These are phyloP conservation scores for Hyles lineata DNA, from an alignment of 2,888 invertebrate genomes.

Conservation along the genomic window DNA sequence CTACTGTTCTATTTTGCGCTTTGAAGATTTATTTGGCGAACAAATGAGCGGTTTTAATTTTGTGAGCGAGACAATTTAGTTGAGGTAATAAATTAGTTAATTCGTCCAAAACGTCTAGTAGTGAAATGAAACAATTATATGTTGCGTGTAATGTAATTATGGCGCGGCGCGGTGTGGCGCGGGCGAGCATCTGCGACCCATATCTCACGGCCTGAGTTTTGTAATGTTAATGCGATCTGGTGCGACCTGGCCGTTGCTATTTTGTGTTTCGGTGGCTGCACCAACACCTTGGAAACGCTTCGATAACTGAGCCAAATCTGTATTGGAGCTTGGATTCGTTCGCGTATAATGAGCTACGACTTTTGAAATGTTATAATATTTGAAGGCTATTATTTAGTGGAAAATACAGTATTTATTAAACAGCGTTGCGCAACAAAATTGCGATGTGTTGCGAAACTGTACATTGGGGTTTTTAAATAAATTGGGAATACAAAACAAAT, in stretches of 20 bases:
- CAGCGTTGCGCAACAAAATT: no score
- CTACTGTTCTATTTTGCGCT: no score
- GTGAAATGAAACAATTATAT: slow-evolving; percentile 76
- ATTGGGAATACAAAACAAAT: no score
- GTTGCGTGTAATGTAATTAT: slow-evolving; percentile 76
- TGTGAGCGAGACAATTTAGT: background rate
- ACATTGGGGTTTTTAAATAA: no score
- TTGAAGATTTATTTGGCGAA: no score
- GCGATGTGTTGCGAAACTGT: no score
- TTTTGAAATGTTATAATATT: background rate
- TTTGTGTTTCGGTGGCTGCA: slow-evolving; percentile 58
- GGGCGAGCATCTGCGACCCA: slow-evolving; percentile 77
- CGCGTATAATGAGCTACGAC: background rate
- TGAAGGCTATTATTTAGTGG: background rate
- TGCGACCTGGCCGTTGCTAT: slow-evolving; percentile 54
- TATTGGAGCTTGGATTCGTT: slow-evolving; percentile 28
- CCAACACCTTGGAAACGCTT: slow-evolving; percentile 40
- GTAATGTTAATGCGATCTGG: slow-evolving; percentile 67
- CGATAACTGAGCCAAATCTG: slow-evolving; percentile 35
- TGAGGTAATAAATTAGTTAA: slow-evolving; percentile 22
- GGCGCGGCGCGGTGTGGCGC: slow-evolving; percentile 49
- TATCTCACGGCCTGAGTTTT: slow-evolving; percentile 80
- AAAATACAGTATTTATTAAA: background rate
- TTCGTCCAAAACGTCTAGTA: slow-evolving; percentile 24
- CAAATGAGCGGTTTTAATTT: background rate